Conservation (phyloP, 1,140 invertebrate species). For the Coboldia fuscipes region DNA sequence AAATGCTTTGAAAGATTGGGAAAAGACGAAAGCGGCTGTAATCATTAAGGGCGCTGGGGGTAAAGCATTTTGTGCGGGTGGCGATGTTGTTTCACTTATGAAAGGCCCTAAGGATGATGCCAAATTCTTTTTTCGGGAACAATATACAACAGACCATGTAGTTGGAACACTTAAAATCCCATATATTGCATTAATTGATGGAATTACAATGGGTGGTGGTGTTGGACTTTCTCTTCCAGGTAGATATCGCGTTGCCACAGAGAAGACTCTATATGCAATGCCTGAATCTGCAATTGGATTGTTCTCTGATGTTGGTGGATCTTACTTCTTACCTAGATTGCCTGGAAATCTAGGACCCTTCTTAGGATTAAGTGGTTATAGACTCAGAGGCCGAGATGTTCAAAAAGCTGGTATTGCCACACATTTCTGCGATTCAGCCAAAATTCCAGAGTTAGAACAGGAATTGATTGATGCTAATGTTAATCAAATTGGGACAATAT, state of each 20-base stretch:
- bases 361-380: constrained; percentile 69
- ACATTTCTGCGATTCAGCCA: neutral
- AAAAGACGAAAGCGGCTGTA: constrained; percentile 57
- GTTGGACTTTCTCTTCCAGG: constrained; percentile 92
- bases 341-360: constrained; percentile 75
- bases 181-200: constrained; percentile 85
- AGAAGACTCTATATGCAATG: constrained; percentile 93
- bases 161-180: constrained; percentile 82
- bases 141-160: constrained; percentile 77
- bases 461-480: too few relatives aligned
- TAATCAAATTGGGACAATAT: too few relatives aligned
- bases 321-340: constrained; percentile 75
- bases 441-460: neutral
- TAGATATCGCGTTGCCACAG: constrained; percentile 81
- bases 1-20: constrained; percentile 67
- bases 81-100: constrained; percentile 72
- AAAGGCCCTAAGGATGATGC: constrained; percentile 40
- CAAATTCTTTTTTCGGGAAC: constrained; percentile 67
- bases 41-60: constrained; percentile 85
- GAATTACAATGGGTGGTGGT: constrained; percentile 98
- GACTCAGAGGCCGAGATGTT: constrained; percentile 71
- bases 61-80: constrained; percentile 97
- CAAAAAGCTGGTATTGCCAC: constrained; percentile 38
- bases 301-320: constrained; percentile 92
- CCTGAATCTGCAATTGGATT: constrained; percentile 90